Base-by-base conservation (phyloP, 1,140 invertebrate genomes). In the Drosophila auraria region DNA sequence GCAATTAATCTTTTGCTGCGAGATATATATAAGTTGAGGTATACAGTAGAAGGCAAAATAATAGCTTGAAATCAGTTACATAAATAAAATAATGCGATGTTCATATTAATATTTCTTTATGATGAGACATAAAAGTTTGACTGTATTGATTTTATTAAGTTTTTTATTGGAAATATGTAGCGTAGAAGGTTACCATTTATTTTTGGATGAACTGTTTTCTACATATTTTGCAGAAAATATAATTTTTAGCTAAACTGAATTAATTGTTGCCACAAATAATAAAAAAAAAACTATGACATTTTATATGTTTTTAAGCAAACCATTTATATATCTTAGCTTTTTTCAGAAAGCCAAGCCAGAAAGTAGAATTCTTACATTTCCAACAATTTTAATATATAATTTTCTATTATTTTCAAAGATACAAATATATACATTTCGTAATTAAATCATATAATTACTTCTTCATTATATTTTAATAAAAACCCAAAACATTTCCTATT, bases 1-100 rank as follows among this genome's bases (percentile, higher is more conserved):
- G 80, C 84, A 87, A 87, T 87, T 87, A 87, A 87, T 87, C 84
- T 87, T 87, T 66, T 53, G 25, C 75, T 38, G 38, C 11, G 45
- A 63, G 59, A 78, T 71, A 73, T 60, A 72, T 44, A 50, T 15
- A 44, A 51, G 38, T 42, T 44, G 20, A 56, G n/a, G 11, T 20
- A 0, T 15, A 73, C 68, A 71, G 25, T 17, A 17, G 42, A 17
- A 9, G 58, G 11, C 56, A 51, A 51, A 49, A 79, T 65, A 47
- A 30, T 60, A 56, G 60, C 53, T 38, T 7, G 11, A 7, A 54
- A 5, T 8, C 4, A 2, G 7, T 1, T 23, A 12, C 1, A 5
- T 11, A 27, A 27, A 25, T 8, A 27, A 27, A 8, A 11, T 5
- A 51, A 51, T n/a, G 23, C 15, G 1, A 6, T 30, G 25, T 14